phyloP scores from a whole-genome alignment of 2,888 invertebrate species.

The Leptogaster cylindrica region DNA sequence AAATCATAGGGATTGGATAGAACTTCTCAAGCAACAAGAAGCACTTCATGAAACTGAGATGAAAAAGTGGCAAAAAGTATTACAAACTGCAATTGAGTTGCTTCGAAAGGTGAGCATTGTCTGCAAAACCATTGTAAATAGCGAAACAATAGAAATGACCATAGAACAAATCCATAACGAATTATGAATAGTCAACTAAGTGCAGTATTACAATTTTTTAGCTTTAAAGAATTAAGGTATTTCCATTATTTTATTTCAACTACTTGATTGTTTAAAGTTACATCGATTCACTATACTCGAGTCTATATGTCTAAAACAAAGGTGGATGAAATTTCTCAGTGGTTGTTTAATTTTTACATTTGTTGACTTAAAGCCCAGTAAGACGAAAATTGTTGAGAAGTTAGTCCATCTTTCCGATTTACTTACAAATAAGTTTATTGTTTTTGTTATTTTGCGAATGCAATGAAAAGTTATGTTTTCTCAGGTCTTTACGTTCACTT shows the following conservation, averaged over 20 bases:
- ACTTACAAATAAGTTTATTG: no score
- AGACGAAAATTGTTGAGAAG: no score
- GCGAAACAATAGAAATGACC: constrained; percentile 55
- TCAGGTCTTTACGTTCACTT: no score
- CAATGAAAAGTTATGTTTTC: no score
- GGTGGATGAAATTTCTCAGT: no score
- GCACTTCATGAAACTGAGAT: constrained; percentile 80
- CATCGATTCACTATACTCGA: constrained; percentile 38
- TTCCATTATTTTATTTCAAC: constrained; percentile 1
- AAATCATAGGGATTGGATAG: constrained; percentile 82
- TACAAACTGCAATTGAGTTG: constrained; percentile 73
- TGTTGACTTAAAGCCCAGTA: no score
- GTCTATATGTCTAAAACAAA: constrained; percentile 13
- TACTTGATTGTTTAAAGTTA: constrained; percentile 24
- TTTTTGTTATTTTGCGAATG: no score
- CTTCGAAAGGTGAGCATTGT: constrained; percentile 72
- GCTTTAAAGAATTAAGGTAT: constrained; percentile 13
- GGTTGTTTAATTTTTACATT: constrained; percentile 8
- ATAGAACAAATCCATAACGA: constrained; percentile 54
- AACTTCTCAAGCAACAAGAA: constrained; percentile 80
- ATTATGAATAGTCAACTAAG: constrained; percentile 46
- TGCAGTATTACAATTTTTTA: constrained; percentile 7
- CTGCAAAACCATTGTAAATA: constrained; percentile 58
- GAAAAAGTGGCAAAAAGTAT: constrained; percentile 79
- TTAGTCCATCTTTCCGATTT: no score